Evolutionary conservation across 2,888 invertebrate genomes (phyloP).

Genomic region (Dryadula phaetusa): DNA sequence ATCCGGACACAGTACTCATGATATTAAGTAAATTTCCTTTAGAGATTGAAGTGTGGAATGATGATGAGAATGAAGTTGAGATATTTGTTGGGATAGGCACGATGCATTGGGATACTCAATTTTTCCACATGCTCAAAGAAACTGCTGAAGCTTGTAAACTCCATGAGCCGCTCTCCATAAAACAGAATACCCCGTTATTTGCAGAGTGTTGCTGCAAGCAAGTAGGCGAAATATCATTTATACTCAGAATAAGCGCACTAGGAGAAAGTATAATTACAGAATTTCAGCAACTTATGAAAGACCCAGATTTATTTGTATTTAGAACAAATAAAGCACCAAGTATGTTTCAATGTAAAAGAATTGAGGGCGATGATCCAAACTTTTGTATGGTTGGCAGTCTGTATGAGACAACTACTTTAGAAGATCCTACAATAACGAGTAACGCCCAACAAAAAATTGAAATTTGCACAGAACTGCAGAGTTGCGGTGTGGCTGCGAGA

Average conservation of each 20-base stretch:
- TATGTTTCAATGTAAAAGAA: constrained; percentile 71
- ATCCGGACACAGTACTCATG: constrained; percentile 72
- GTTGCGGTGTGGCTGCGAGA: constrained; percentile 58
- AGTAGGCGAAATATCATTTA: constrained; percentile 74
- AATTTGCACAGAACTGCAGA: constrained; percentile 72
- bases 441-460: constrained; percentile 65
- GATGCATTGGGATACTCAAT: constrained; percentile 77
- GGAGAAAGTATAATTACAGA: constrained; percentile 78
- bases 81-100: constrained; percentile 73
- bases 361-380: constrained; percentile 74
- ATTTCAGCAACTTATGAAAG: constrained; percentile 71
- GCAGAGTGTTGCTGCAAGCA: constrained; percentile 68
- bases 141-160: constrained; percentile 62
- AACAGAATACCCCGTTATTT: constrained; percentile 58
- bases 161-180: constrained; percentile 66
- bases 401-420: constrained; percentile 74
- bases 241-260: constrained; percentile 77
- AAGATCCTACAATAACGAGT: constrained; percentile 67
- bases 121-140: constrained; percentile 77
- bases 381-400: constrained; percentile 75
- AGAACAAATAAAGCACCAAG: constrained; percentile 75
- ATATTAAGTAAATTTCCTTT: constrained; percentile 77
- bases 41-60: constrained; percentile 78
- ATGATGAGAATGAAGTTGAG: constrained; percentile 66
- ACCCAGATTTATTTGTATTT: constrained; percentile 73